A percentile compares a stretch with the other conserved stretches of the same genome.
Evolutionary conservation across 1,140 invertebrate species (phyloP).

Genomic region (Diplogasteroides magnus): DNA sequence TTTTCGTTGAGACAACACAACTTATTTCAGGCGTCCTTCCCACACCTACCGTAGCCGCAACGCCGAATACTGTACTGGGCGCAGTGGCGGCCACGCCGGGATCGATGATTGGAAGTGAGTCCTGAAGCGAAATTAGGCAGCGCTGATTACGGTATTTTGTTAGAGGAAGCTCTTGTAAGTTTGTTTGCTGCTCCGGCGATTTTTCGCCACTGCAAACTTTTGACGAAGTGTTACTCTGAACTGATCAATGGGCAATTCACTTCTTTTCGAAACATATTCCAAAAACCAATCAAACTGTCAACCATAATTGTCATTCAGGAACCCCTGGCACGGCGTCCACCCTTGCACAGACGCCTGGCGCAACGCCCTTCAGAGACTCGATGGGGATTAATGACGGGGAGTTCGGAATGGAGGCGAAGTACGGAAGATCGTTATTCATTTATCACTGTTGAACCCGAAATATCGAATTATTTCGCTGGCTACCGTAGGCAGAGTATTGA

Average conservation of each 20-base stretch:
- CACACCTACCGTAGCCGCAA: slow-evolving; percentile 66
- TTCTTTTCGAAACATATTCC: too few species aligned
- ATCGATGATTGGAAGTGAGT: slow-evolving; percentile 39
- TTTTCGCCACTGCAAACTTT: background rate
- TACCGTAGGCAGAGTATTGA: too few species aligned
- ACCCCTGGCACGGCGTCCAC: slow-evolving; percentile 34
- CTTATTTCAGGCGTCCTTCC: slow-evolving; percentile 68
- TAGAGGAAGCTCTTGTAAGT: slow-evolving; percentile 4
- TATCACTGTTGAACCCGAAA: too few species aligned
- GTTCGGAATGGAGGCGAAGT: slow-evolving; percentile 57
- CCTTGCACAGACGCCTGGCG: slow-evolving; percentile 31
- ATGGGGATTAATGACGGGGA: slow-evolving; percentile 89
- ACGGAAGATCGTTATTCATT: too few species aligned
- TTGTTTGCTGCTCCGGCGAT: background rate
- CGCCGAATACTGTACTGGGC: slow-evolving; percentile 87
- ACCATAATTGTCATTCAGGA: slow-evolving; percentile 39
- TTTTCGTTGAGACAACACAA: too few species aligned
- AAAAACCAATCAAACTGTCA: too few species aligned
- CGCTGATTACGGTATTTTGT: background rate
- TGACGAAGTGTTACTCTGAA: too few species aligned
- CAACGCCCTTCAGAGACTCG: slow-evolving; percentile 77
- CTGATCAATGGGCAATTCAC: too few species aligned
- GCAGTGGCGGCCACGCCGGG: slow-evolving; percentile 77
- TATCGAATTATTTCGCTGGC: too few species aligned
- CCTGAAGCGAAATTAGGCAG: slow-evolving; percentile 11